Conservation (phyloP, 2,888 invertebrate genomes). For the Koerneria pararmatus region DNA sequence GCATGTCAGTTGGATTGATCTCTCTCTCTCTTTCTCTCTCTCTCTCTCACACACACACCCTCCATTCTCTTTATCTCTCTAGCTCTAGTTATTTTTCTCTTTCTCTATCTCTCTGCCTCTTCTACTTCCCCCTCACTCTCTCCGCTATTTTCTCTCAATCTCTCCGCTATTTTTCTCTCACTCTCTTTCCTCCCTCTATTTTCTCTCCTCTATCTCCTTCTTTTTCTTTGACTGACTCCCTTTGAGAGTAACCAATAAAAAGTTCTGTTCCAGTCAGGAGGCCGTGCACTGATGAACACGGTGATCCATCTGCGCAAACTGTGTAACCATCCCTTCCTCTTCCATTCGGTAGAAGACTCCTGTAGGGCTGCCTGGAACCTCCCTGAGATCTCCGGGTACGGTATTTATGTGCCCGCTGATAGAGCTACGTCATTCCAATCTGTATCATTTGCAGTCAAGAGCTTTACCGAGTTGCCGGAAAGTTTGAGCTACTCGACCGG, state of each 20-base stretch:
- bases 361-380: constrained; percentile 38
- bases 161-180: neutral
- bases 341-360: constrained; percentile 83
- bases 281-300: constrained; percentile 85
- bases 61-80: neutral
- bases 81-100: neutral
- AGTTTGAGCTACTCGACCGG: constrained; percentile 92
- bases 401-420: neutral
- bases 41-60: neutral
- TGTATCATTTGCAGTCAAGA: constrained; percentile 70
- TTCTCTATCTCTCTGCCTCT: too few species aligned
- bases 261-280: constrained; percentile 24
- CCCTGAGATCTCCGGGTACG: constrained; percentile 66
- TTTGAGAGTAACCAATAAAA: too few species aligned
- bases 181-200: too few species aligned
- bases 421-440: neutral
- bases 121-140: neutral
- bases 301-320: constrained; percentile 95
- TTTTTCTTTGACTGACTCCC: too few species aligned
- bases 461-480: constrained; percentile 86
- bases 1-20: constrained; percentile 22
- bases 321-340: constrained; percentile 99
- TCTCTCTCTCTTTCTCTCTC: neutral
- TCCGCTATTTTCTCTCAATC: too few species aligned
- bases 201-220: neutral